Conservation (phyloP, 2,113 vertebrate genomes). For the Paramisgurnus dabryanus region DNA sequence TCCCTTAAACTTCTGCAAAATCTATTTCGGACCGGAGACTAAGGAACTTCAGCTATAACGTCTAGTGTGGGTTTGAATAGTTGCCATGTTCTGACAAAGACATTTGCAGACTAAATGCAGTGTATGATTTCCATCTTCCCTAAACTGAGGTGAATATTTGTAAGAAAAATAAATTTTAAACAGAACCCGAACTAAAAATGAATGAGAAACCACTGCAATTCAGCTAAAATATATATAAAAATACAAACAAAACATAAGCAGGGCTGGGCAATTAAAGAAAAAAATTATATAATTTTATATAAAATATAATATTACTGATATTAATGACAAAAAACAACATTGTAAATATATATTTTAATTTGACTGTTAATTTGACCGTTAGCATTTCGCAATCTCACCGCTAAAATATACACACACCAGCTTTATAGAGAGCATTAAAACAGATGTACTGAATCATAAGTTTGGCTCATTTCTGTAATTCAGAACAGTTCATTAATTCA, state of each 20-base stretch:
- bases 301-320: no score
- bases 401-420: no score
- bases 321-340: no score
- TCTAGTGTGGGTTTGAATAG: slow-evolving; percentile 18
- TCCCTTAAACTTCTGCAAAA: slow-evolving; percentile 40
- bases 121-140: slow-evolving; percentile 8
- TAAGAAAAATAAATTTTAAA: background rate
- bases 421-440: no score
- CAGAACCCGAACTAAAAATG: background rate
- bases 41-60: slow-evolving; percentile 24
- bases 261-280: background rate
- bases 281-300: no score
- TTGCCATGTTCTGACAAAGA: slow-evolving; percentile 36
- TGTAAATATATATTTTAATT: no score
- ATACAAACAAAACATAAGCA: background rate
- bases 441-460: no score
- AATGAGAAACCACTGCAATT: slow-evolving; percentile 1
- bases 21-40: slow-evolving; percentile 25
- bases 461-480: no score
- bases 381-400: no score
- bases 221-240: slow-evolving; percentile 13
- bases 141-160: slow-evolving; percentile 5
- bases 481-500: no score
- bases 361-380: no score
- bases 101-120: slow-evolving; percentile 5